Percentiles rank a stretch among this genome's conserved stretches.
Conservation (phyloP, 1,140 invertebrate species). For the Papilio xuthus region DNA sequence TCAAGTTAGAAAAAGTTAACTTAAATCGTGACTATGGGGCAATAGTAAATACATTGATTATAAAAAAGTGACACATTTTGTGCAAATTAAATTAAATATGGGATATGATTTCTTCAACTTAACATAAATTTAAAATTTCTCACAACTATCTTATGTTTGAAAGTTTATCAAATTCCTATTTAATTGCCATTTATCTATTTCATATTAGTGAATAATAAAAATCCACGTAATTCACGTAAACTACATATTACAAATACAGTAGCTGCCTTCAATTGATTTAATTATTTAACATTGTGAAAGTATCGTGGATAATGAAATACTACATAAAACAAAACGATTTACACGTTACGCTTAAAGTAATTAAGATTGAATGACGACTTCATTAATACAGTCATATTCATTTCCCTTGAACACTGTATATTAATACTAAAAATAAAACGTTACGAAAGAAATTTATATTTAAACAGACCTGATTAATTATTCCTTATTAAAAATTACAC, state of each 20-base stretch:
- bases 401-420: background rate
- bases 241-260: background rate
- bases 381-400: background rate
- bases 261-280: background rate
- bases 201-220: too few relatives aligned
- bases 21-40: too few relatives aligned
- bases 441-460: background rate
- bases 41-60: too few relatives aligned
- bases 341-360: slow-evolving; percentile 1
- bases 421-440: background rate
- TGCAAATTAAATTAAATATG: too few relatives aligned
- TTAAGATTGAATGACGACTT: background rate
- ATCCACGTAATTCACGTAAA: too few relatives aligned
- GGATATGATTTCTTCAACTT: too few relatives aligned
- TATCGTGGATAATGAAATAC: background rate
- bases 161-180: too few relatives aligned
- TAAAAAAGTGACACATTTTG: too few relatives aligned
- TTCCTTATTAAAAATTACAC: background rate
- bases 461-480: background rate
- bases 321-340: background rate
- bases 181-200: too few relatives aligned
- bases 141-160: too few relatives aligned
- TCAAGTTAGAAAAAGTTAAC: too few relatives aligned
- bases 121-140: too few relatives aligned
- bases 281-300: background rate